phyloP scores from a whole-genome alignment of 2,797 vertebrate genomes.

The Onychomys leucogaster region DNA sequence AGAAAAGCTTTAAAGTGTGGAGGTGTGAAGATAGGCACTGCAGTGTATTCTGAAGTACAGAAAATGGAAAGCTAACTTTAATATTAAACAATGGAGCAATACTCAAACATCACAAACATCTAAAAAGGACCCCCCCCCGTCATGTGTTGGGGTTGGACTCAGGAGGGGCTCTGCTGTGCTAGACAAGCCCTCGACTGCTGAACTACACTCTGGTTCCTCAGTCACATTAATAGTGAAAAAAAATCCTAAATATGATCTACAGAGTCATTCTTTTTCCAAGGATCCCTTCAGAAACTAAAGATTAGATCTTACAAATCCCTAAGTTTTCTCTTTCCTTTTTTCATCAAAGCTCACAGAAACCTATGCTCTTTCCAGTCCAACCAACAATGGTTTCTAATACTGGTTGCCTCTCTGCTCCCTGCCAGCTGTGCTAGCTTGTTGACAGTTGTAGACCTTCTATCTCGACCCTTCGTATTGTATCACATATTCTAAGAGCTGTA shows the following conservation, averaged over 20 bases:
- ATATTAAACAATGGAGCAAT: neutral
- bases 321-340: neutral
- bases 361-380: neutral
- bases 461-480: neutral
- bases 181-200: neutral
- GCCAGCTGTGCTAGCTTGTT: neutral
- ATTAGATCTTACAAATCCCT: neutral
- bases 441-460: neutral
- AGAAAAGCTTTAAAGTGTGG: neutral
- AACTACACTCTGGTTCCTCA: neutral
- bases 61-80: neutral
- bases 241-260: constrained; percentile 22
- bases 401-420: neutral
- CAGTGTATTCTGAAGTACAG: neutral
- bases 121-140: fast-evolving
- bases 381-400: neutral
- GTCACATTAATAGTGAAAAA: neutral
- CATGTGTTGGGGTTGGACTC: neutral
- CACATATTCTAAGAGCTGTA: neutral
- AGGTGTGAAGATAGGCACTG: neutral
- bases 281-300: constrained; percentile 20
- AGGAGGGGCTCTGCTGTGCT: neutral
- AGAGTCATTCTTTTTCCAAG: constrained; percentile 4
- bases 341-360: neutral
- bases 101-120: neutral